A percentile compares a stretch with the other conserved stretches of the same genome.
phyloP scores from a whole-genome alignment of 2,797 vertebrate genomes.

The Melanotaenia nigrans region DNA sequence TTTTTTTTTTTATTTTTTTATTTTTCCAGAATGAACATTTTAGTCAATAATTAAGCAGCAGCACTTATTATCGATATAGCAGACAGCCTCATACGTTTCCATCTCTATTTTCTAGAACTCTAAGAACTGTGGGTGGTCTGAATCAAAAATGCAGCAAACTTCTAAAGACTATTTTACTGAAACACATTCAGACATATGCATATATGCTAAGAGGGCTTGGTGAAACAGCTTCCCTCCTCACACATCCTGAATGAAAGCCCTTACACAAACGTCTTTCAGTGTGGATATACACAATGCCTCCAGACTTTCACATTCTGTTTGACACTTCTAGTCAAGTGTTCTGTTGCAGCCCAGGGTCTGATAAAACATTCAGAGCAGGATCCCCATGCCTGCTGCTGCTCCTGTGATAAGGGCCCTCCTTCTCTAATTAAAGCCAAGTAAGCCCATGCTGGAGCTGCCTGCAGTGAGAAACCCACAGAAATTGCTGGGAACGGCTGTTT shows the following conservation, averaged over 20 bases:
- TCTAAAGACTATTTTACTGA: constrained; percentile 12
- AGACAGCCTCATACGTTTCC: constrained; percentile 24
- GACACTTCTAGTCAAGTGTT: constrained; percentile 69
- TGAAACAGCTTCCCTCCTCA: not conserved
- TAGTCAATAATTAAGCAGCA: constrained; percentile 1
- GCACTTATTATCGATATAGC: constrained; percentile 22
- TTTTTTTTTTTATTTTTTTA: not conserved
- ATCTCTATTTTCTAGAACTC: constrained; percentile 21
- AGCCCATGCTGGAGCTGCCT: constrained; percentile 55
- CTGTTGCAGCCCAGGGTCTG: constrained; percentile 72
- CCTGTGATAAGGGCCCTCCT: constrained; percentile 64
- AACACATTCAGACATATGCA: constrained; percentile 23
- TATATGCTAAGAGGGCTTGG: not conserved
- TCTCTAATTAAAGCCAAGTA: constrained; percentile 68
- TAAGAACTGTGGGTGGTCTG: too few species aligned
- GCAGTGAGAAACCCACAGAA: constrained; percentile 53
- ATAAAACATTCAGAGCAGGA: constrained; percentile 89
- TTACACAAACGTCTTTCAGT: constrained; percentile 55
- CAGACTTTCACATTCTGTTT: constrained; percentile 83
- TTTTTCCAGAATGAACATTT: constrained; percentile 11
- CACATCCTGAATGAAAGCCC: constrained; percentile 26
- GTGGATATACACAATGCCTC: constrained; percentile 44
- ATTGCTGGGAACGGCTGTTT: constrained; percentile 58
- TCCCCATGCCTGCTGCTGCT: constrained; percentile 53
- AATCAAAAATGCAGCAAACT: too few species aligned